Conservation (phyloP, 1,140 invertebrate genomes). For the Magallana ariakensis region DNA sequence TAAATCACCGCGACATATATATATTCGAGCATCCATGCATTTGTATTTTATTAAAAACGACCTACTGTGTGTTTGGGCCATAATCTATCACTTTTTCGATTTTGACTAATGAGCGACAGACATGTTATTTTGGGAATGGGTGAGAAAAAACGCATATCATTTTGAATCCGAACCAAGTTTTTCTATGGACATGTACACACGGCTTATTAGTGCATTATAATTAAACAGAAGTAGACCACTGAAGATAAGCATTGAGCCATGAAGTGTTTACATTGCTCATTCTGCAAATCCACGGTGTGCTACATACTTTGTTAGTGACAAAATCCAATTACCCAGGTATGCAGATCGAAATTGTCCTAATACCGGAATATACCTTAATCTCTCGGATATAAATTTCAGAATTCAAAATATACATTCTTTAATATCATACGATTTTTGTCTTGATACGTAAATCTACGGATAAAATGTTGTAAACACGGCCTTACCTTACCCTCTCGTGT, state of each 20-base stretch:
- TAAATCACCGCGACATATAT: no score
- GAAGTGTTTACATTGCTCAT: neutral
- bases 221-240: neutral
- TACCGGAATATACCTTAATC: neutral
- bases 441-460: neutral
- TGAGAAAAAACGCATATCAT: no score
- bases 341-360: neutral
- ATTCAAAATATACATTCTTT: no score
- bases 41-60: no score
- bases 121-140: no score
- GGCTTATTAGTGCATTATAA: no score
- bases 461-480: neutral
- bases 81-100: no score
- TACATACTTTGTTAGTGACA: neutral
- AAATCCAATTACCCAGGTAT: conserved; percentile 10
- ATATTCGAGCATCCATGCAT: no score
- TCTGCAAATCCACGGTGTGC: neutral
- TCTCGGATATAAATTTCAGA: no score
- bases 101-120: no score
- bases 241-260: neutral
- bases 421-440: neutral
- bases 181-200: neutral
- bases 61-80: no score
- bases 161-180: no score
- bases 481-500: conserved; percentile 12